phyloP scores from a whole-genome alignment of 2,113 vertebrate species.

The Eira barbara region DNA sequence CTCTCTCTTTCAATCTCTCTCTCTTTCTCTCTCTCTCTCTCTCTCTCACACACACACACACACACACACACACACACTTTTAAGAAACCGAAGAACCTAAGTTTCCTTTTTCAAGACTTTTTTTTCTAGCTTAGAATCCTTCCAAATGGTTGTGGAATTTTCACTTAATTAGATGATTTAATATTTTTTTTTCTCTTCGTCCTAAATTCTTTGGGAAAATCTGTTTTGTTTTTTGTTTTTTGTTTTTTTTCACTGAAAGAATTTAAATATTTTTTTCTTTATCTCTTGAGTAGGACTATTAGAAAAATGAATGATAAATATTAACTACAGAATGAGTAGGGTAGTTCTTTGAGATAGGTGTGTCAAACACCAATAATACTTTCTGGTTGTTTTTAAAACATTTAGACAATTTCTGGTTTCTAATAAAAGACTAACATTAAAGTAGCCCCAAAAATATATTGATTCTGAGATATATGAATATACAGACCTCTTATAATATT shows the following conservation, averaged over 20 bases:
- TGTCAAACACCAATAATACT: background rate
- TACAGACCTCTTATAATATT: no score
- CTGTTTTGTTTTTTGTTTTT: no score
- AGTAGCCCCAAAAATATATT: background rate
- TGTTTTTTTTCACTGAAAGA: background rate
- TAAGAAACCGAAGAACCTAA: background rate
- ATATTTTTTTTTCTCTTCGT: background rate
- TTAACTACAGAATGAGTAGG: background rate
- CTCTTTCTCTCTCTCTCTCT: no score
- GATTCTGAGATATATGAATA: background rate
- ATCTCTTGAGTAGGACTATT: background rate
- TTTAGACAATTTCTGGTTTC: background rate
- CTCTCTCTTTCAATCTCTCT: no score
- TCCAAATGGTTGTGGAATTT: background rate
- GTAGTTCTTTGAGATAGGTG: background rate
- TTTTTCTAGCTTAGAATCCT: background rate
- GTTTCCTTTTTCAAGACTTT: background rate
- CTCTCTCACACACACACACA: no score
- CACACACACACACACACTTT: no score
- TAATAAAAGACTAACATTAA: background rate
- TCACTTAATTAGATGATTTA: background rate
- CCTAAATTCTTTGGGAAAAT: background rate
- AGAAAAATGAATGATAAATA: background rate
- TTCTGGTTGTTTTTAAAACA: background rate
- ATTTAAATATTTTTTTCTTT: background rate